Evolutionary conservation across 2,888 invertebrate genomes (phyloP).

Genomic region (Trissoscelio sp.): DNA sequence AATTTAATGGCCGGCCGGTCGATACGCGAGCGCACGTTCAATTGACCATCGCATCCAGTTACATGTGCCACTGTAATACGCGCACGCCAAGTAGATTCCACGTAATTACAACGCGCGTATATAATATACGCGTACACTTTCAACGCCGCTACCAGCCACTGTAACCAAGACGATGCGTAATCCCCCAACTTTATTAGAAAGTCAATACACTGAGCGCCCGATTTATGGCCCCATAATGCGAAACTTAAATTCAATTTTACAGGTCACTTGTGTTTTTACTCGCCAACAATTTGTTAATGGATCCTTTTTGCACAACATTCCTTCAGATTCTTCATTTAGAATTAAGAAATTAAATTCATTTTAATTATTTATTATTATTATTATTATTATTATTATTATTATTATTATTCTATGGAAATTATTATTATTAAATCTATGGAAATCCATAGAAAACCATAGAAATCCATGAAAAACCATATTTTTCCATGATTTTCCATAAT

Average conservation of each 20-base stretch:
- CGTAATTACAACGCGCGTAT: slow-evolving; percentile 39
- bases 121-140: slow-evolving; percentile 46
- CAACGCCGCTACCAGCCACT: slow-evolving; percentile 25
- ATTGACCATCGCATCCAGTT: slow-evolving; percentile 58
- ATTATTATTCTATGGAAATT: too few species aligned
- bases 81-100: slow-evolving; percentile 23
- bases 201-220: slow-evolving; percentile 20
- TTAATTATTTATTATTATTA: too few species aligned
- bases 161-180: slow-evolving; percentile 40
- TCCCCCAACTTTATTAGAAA: slow-evolving; percentile 31
- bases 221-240: slow-evolving; percentile 28
- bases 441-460: too few species aligned
- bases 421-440: too few species aligned
- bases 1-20: slow-evolving; percentile 51
- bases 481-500: too few species aligned
- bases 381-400: too few species aligned
- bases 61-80: slow-evolving; percentile 58
- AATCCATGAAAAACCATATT: too few species aligned
- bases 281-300: slow-evolving; percentile 29
- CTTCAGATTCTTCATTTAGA: too few species aligned
- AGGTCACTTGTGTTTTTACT: slow-evolving; percentile 21
- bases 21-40: slow-evolving; percentile 45
- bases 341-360: too few species aligned
- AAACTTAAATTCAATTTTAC: slow-evolving; percentile 34
- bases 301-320: too few species aligned